Base-by-base conservation (phyloP, 2,113 vertebrate genomes). In the Phalacrocorax brasilianus region DNA sequence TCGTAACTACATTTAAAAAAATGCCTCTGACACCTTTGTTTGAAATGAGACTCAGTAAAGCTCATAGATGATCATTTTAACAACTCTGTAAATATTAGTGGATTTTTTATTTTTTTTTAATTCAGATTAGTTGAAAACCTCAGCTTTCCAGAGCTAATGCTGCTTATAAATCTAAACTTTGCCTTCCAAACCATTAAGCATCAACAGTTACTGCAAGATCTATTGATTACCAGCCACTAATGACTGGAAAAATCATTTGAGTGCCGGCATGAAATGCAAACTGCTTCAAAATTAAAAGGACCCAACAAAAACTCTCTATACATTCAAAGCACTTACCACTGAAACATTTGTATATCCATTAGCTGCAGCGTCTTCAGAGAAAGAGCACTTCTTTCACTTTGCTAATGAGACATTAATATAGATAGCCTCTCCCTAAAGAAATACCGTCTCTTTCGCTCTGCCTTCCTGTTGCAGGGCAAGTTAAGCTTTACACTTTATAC, bases 391-490 rank as follows among this genome's bases (percentile, higher is more conserved):
- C 89, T 95, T 85, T 63, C 81, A 40, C 80, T 91, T 66, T 59
- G 63, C 59, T 78, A 94, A 84, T 1, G 4, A 95, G 71, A 44
- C 70, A 76, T 93, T 70, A 94, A 85, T 61, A 84, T 4, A 95
- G 70, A 81, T 14, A 89, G 78, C 47, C 32, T 87, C 77, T 85
- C 42, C 89, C 65, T 85, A 94, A 89, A 96, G 74, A 97, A 95
- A 97, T 45, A 44, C 32, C 1, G 40, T 58, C 56, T 76, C 62
- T 84, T 94, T 83, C 80, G 33, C 90, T 94, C 61, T 89, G 91
- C 91, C 93, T 97, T 95, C 95, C 95, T 96, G 94, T 95, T 88
- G 85, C 95, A 96, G 92, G 93, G 93, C 91, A 89, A 88, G 82
- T 95, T 91, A 96, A 91, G 80, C 87, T 89, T 93, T 92, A 68